Conservation (phyloP, 2,888 invertebrate species). For the Tryphoninae sp. region DNA sequence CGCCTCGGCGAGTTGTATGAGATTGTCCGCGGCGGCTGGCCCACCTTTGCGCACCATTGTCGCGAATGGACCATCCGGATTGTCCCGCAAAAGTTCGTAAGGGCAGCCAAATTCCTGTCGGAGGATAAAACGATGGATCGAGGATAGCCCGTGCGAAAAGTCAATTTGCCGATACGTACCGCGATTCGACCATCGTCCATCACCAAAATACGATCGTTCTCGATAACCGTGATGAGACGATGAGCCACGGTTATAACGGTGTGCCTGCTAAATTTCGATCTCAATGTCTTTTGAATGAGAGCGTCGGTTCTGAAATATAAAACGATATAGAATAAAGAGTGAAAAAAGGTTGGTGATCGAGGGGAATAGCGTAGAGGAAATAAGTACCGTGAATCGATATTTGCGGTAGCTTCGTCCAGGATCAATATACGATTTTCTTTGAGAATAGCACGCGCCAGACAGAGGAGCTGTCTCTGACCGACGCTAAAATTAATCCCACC, state of each 20-base stretch:
- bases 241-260: slow-evolving; percentile 89
- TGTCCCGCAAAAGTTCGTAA: slow-evolving; percentile 84
- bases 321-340: neutral
- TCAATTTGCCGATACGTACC: slow-evolving; percentile 69
- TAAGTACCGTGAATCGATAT: slow-evolving; percentile 82
- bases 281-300: slow-evolving; percentile 84
- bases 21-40: slow-evolving; percentile 82
- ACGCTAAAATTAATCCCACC: slow-evolving; percentile 85
- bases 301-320: slow-evolving; percentile 81
- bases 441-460: slow-evolving; percentile 86
- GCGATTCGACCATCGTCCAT: slow-evolving; percentile 90
- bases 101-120: slow-evolving; percentile 87
- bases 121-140: neutral
- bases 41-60: slow-evolving; percentile 89
- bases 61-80: slow-evolving; percentile 84
- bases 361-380: neutral
- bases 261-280: slow-evolving; percentile 83
- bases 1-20: slow-evolving; percentile 81
- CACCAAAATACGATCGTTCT: slow-evolving; percentile 93
- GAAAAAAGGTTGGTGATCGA: neutral
- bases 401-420: slow-evolving; percentile 88
- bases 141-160: neutral
- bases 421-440: slow-evolving; percentile 86
- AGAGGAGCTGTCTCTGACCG: slow-evolving; percentile 87
- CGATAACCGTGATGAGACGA: slow-evolving; percentile 95